These are phyloP conservation scores for Ceratosolen solmsi DNA, from an alignment of 1,140 invertebrate genomes.

Conservation along the genomic window DNA sequence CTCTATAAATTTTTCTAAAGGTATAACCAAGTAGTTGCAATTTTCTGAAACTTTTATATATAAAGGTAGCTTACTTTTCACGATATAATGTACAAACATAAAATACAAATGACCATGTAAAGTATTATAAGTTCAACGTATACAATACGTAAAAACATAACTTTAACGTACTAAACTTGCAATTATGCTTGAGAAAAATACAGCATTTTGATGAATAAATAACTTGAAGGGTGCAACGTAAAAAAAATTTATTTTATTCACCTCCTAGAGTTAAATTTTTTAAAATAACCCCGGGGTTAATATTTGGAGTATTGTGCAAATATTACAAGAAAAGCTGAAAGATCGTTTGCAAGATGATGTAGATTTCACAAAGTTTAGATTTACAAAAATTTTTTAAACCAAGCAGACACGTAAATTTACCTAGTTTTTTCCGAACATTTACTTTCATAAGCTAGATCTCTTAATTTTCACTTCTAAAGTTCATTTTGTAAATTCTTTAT, in stretches of 20 bases:
- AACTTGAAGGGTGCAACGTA: not conserved
- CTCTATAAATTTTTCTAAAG: not conserved
- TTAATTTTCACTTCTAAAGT: not conserved
- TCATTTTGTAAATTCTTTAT: not conserved
- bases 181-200: not conserved
- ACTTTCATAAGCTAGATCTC: too few species aligned
- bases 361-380: not conserved
- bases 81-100: not conserved
- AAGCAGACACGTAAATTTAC: not conserved
- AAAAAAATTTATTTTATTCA: not conserved
- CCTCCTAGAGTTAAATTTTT: not conserved
- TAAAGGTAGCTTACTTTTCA: not conserved
- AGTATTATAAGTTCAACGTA: conserved; percentile 8
- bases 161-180: not conserved
- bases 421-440: too few species aligned
- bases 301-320: not conserved
- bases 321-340: not conserved
- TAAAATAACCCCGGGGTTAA: not conserved
- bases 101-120: conserved; percentile 5
- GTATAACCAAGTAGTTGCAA: not conserved
- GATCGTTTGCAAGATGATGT: not conserved
- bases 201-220: conserved; percentile 1
- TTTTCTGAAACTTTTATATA: conserved; percentile 5
- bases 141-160: conserved; percentile 1
- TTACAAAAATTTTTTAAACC: not conserved